Evolutionary conservation across 2,113 vertebrate genomes (phyloP), one percentile per base, ranked within the genome.

Genomic region (Malaclemys terrapin): DNA sequence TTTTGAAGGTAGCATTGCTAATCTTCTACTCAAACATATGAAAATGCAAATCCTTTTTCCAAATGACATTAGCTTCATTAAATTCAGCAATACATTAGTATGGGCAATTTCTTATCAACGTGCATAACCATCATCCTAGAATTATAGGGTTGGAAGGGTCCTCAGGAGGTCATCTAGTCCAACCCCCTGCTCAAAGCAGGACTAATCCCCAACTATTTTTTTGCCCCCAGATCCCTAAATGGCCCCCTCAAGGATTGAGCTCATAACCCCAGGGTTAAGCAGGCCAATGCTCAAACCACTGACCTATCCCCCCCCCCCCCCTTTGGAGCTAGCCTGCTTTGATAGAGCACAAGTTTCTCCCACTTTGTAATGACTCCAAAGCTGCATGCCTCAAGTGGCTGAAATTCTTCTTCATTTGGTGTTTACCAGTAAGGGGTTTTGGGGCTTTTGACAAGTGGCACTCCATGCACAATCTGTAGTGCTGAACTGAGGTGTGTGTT

Each of bases 351-450:
- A 29, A 45, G 35, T 7, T 29, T 50, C 87, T 65, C 57, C 20
- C 53, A 12, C 84, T 45, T 76, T 76, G 6, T 5, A 49, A 14
- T 0, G 0, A 72, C 31, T 62, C 89, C 1, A 1, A n/a, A 59
- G 5, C 1, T 1, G 54, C 27, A 3, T 27, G 31, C 81, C 50
- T 45, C 76, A 3, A 0, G 13, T 0, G 2, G 17, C 54, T 35
- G 54, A 42, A 89, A 3, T 14, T 8, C 25, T 0, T 53, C 49
- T 17, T 35, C 29, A 20, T n/a, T 12, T 27, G 0, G 0, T 54
- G 53, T 42, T 27, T 29, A 24, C 0, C 0, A 72, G 50, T 8
- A 25, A 47, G 24, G 75, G 12, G 25, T 45, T 14, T 12, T 27
- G 25, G 29, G 75, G 75, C 12, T 47, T 76, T 45, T 78, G 13